Base-by-base conservation (phyloP, 2,888 invertebrate genomes). In the Mesorhabditis sp. region DNA sequence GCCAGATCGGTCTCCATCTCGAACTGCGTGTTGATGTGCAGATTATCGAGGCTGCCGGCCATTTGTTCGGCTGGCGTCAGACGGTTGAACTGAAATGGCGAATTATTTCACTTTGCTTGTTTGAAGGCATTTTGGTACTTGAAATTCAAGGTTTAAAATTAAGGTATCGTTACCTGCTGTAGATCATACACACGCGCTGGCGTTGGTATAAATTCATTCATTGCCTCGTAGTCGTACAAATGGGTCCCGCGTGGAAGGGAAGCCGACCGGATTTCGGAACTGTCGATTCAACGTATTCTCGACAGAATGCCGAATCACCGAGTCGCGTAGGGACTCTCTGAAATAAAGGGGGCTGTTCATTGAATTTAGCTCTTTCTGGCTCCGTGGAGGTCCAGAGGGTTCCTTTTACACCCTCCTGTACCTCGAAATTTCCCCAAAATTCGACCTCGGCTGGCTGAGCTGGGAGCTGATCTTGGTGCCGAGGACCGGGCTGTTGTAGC, bases 231-330 rank as follows among this genome's bases (percentile, higher is more conserved):
- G 15, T 74, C 69, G 43, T 66, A 66, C 4, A 66, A 45, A 6
- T 69, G 65, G 4, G 71, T 72, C 4, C 78, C 78, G 45, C 78
- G 69, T 61, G 79, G 79, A 63, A 80, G 66, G 4, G 76, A 76
- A 10, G 79, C 74, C 28, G 76, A 76, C 43, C 79, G 72, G 72
- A 43, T 80, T 78, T n/a, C 79, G 74, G 62, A 74, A 76, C 2
- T 71, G 67, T 5, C 73, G 70, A 66, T 72, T 70, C 44, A 77
- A 67, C 41, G 76, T 76, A 63, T 76, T 72, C 67, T 71, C 73
- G 10, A 76, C 75, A 72, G 74, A 76, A 44, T 75, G 75, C 7
- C 78, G 75, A 44, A 78, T 78, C 41, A 74, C 74, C 4, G 78
- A 74, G 65, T 78, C 78, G 1, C 78, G 72, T 43, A 78, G 72